phyloP scores from a whole-genome alignment of 1,140 invertebrate species.

The Hyposmocoma kahamanoa region DNA sequence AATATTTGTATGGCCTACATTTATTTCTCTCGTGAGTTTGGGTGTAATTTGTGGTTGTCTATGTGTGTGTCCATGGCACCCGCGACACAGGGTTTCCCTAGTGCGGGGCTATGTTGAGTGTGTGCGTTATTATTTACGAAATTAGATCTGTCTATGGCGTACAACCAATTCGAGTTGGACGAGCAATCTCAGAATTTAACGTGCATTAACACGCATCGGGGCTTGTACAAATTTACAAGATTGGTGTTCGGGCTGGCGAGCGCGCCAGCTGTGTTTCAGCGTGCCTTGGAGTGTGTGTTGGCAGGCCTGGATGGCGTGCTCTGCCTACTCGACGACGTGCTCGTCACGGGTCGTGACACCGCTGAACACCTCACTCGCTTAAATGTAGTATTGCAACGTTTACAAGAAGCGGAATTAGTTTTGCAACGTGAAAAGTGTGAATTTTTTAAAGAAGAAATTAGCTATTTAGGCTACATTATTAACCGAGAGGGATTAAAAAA shows the following conservation, averaged over 20 bases:
- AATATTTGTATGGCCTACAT: too few relatives aligned
- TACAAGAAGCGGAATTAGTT: slow-evolving; percentile 19
- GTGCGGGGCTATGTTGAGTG: too few relatives aligned
- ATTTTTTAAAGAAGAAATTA: slow-evolving; percentile 30
- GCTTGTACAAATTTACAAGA: slow-evolving; percentile 22
- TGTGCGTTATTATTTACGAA: too few relatives aligned
- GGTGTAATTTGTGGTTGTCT: too few relatives aligned
- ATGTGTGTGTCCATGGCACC: too few relatives aligned
- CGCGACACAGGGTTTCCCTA: too few relatives aligned
- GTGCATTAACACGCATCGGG: slow-evolving; percentile 28
- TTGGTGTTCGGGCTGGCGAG: slow-evolving; percentile 22
- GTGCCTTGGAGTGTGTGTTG: slow-evolving; percentile 28
- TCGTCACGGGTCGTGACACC: slow-evolving; percentile 23
- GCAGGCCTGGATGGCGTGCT: slow-evolving; percentile 15
- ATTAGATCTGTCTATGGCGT: slow-evolving; percentile 26
- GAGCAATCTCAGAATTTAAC: slow-evolving; percentile 17
- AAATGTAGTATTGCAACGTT: slow-evolving; percentile 1
- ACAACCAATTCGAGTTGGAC: slow-evolving; percentile 22
- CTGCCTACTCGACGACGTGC: slow-evolving; percentile 6
- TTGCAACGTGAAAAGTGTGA: slow-evolving; percentile 25
- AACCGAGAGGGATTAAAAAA: slow-evolving; percentile 29
- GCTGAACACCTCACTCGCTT: slow-evolving; percentile 27
- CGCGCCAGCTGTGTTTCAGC: slow-evolving; percentile 25
- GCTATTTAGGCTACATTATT: slow-evolving; percentile 41
- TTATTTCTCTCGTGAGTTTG: too few relatives aligned